A percentile compares a stretch with the other conserved stretches of the same genome.
Conservation (phyloP, 2,888 invertebrate genomes). For the Drosophila infuscata region DNA sequence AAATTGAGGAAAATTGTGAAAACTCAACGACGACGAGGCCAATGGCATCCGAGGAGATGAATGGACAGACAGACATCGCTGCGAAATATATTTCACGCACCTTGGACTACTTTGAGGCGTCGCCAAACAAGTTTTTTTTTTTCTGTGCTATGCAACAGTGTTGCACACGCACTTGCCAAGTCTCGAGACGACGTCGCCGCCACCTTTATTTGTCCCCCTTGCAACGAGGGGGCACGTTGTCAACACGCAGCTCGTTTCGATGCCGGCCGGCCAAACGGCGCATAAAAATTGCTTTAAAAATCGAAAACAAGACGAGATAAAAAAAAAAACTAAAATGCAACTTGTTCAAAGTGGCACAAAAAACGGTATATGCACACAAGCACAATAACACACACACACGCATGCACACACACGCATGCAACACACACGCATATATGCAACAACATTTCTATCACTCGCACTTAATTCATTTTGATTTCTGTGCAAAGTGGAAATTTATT, state of each 20-base stretch:
- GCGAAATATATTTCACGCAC: conserved; percentile 76
- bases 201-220: conserved; percentile 2
- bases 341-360: conserved; percentile 72
- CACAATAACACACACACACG: conserved; percentile 13
- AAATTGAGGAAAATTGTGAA: conserved; percentile 57
- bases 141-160: conserved; percentile 37
- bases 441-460: conserved; percentile 79
- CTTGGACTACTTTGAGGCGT: conserved; percentile 76
- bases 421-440: conserved; percentile 28
- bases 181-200: conserved; percentile 54
- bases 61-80: conserved; percentile 38
- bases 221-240: conserved; percentile 42
- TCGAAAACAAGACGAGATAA: conserved; percentile 63
- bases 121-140: conserved; percentile 59
- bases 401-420: conserved; percentile 26
- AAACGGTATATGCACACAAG: conserved; percentile 63
- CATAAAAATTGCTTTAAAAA: conserved; percentile 72
- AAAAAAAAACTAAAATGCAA: conserved; percentile 44
- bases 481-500: conserved; percentile 83
- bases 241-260: conserved; percentile 65
- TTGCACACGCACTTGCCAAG: conserved; percentile 64
- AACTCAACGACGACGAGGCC: conserved; percentile 42
- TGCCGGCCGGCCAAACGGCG: conserved; percentile 69
- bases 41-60: conserved; percentile 43
- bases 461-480: conserved; percentile 80